Conservation (phyloP, 2,113 vertebrate genomes). For the Mormoops blainvillei region DNA sequence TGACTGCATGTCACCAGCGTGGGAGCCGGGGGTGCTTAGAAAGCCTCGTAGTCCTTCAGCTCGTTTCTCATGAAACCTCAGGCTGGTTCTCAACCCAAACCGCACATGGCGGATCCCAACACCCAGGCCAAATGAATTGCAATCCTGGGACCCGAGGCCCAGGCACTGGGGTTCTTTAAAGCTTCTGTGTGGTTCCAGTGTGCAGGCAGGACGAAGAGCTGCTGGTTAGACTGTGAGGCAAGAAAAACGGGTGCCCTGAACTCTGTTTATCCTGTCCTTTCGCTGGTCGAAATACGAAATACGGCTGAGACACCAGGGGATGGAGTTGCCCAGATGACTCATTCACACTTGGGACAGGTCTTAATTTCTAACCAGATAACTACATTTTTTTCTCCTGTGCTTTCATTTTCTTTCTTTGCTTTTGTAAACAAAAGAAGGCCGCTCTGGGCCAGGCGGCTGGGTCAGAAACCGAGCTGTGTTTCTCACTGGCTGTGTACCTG, state of each 20-base stretch:
- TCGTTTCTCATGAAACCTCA: not conserved
- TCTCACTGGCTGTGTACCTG: not conserved
- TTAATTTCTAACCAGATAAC: not conserved
- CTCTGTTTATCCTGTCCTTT: too few species aligned
- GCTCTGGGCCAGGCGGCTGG: not conserved
- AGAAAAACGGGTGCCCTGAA: not conserved
- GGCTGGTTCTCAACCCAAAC: too few species aligned
- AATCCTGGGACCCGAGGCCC: not conserved
- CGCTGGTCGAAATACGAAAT: not conserved
- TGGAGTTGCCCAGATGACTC: not conserved
- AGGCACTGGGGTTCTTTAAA: not conserved
- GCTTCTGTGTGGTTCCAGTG: not conserved
- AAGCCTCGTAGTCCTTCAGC: not conserved
- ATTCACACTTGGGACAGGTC: not conserved
- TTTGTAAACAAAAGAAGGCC: not conserved
- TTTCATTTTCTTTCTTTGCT: not conserved
- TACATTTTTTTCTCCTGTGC: not conserved
- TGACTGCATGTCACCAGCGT: not conserved
- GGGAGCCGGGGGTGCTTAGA: not conserved
- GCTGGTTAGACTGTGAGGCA: not conserved
- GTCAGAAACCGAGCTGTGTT: not conserved
- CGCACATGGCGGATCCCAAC: too few species aligned
- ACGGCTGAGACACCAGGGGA: not conserved
- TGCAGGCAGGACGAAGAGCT: not conserved
- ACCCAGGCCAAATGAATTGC: not conserved